Percentiles rank a stretch among this genome's conserved stretches.
phyloP scores from a whole-genome alignment of 2,888 invertebrate species.

The Elmis aenea region DNA sequence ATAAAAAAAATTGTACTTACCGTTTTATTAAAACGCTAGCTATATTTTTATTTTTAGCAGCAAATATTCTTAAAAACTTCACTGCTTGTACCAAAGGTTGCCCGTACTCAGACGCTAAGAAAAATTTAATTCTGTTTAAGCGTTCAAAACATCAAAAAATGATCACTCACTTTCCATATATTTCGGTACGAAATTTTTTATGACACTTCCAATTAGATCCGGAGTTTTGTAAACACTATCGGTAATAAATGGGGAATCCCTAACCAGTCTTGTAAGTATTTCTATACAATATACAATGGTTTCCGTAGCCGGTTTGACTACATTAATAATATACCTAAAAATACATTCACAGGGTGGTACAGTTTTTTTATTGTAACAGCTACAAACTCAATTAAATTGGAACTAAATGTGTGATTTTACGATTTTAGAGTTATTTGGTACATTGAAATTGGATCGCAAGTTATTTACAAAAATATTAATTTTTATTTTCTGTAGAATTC shows the following conservation, averaged over 20 bases:
- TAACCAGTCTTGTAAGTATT: slow-evolving; percentile 70
- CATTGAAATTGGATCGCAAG: too few relatives aligned
- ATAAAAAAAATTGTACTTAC: slow-evolving; percentile 29
- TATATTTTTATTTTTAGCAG: slow-evolving; percentile 55
- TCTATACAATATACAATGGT: slow-evolving; percentile 72
- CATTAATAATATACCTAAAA: slow-evolving; percentile 68
- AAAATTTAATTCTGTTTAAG: neutral
- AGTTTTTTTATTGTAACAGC: too few relatives aligned
- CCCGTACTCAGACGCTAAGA: slow-evolving; percentile 52
- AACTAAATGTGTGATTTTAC: too few relatives aligned
- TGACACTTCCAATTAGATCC: slow-evolving; percentile 58
- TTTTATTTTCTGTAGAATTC: too few relatives aligned
- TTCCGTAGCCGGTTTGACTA: slow-evolving; percentile 63
- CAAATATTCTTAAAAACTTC: slow-evolving; percentile 67
- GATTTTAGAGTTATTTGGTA: too few relatives aligned
- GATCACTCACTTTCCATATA: slow-evolving; percentile 22
- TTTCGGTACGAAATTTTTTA: slow-evolving; percentile 55
- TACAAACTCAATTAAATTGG: too few relatives aligned
- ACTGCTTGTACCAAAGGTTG: slow-evolving; percentile 66
- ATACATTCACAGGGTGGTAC: too few relatives aligned
- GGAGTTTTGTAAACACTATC: slow-evolving; percentile 58
- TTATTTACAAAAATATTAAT: too few relatives aligned
- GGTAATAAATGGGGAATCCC: slow-evolving; percentile 69
- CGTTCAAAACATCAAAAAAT: neutral
- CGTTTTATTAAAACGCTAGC: slow-evolving; percentile 52